Evolutionary conservation across 2,113 vertebrate genomes (phyloP).

Genomic region (Tragelaphus scriptus): DNA sequence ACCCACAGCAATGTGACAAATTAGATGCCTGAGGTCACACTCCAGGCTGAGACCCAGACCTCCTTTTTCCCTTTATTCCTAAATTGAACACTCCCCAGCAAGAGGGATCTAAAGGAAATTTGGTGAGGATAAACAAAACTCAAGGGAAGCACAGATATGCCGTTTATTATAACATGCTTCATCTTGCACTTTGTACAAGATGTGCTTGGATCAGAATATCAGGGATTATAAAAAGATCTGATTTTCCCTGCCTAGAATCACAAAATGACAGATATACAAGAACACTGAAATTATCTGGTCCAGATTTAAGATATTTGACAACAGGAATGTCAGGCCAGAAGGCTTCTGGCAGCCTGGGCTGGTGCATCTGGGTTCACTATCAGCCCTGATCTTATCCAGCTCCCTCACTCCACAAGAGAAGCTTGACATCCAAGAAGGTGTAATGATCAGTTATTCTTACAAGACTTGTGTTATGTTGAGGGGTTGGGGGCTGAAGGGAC

Average conservation of each 20-base stretch:
- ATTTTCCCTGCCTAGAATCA: background rate
- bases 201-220: background rate
- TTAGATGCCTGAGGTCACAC: conserved; percentile 60
- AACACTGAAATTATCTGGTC: background rate
- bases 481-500: background rate
- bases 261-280: background rate
- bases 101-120: conserved; percentile 31
- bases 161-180: background rate
- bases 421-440: background rate
- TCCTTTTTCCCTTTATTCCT: conserved; percentile 27
- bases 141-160: background rate
- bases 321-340: background rate
- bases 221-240: conserved; percentile 1
- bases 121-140: background rate
- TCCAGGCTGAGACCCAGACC: conserved; percentile 36
- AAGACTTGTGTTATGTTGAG: background rate
- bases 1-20: conserved; percentile 65
- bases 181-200: background rate
- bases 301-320: background rate
- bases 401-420: background rate
- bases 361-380: background rate
- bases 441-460: background rate
- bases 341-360: background rate
- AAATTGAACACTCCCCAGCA: conserved; percentile 25
- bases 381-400: background rate